Base-by-base conservation (phyloP, 1,140 invertebrate species). In the Cyclargus thomasi region DNA sequence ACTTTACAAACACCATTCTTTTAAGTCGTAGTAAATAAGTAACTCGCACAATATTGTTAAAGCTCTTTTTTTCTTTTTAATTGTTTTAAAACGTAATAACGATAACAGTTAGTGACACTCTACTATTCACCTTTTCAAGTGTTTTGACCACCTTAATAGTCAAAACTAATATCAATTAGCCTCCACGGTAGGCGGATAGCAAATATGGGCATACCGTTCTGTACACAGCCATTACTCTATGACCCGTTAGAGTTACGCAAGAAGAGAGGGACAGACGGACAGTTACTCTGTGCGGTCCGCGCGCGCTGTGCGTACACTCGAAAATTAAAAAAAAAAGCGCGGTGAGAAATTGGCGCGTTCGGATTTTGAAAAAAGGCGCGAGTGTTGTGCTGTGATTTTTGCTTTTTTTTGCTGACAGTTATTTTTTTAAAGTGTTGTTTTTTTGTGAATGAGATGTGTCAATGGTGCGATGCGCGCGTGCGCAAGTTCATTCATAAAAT, bases 191-290 rank as follows among this genome's bases (percentile, higher is more conserved):
- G 18, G 35, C 36, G 7, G 20, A 20, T 20, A 36, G 39, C 29
- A 64, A 64, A 64, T 47, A 47, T 69, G 62, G 64, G 64, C 57
- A 63, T 70, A 70, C 75, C 70, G 73, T 73, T 81, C 77, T 82
- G 74, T 75, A 77, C 75, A 80, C 73, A 71, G 68, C 69, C 71
- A 72, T 79, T 85, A 85, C 82, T 86, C 83, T 85, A 82, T 82
- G 80, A 76, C 75, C 82, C 86, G 82, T 85, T 86, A 88, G 73
- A 63, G 78, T 86, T 86, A 83, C 82, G 81, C 82, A 86, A 86
- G 74, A 73, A 72, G 80, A 65, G 78, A 76, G 77, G 79, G 75
- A 83, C 81, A 70, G 74, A 80, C 78, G 74, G 72, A 69, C 82
- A 68, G 78, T 83, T 82, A 83, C 76, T 78, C 81, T 80, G 74